A percentile compares a stretch with the other conserved stretches of the same genome.
Evolutionary conservation across 2,797 vertebrate species (phyloP).

Genomic region (Gallirallus australis): DNA sequence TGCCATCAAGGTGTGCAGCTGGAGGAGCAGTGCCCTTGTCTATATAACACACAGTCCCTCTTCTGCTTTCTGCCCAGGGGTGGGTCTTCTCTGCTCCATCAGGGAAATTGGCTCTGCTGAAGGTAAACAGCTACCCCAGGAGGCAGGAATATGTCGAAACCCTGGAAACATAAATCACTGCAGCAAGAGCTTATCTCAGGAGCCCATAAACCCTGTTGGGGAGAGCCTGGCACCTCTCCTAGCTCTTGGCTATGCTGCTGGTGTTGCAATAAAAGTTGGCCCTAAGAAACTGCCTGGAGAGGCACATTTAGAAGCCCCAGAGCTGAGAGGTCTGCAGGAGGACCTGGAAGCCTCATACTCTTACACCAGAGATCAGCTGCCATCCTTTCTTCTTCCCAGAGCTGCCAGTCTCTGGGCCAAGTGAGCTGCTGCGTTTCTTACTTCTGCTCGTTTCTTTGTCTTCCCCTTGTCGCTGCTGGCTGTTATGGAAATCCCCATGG

Average conservation of each 20-base stretch:
- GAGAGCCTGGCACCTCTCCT: background rate
- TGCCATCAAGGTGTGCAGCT: background rate
- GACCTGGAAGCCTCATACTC: background rate
- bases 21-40: background rate
- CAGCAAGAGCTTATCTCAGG: background rate
- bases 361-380: background rate
- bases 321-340: background rate
- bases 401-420: background rate
- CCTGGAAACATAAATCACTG: background rate
- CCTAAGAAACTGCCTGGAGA: background rate
- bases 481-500: background rate
- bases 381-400: background rate
- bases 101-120: background rate
- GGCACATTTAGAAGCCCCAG: background rate
- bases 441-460: background rate
- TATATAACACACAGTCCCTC: fast-evolving
- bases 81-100: background rate
- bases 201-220: background rate
- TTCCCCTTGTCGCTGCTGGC: background rate
- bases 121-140: background rate
- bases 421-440: background rate
- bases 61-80: background rate
- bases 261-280: background rate
- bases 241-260: background rate
- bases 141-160: background rate